Percentiles rank a stretch among this genome's conserved stretches.
Evolutionary conservation across 2,888 invertebrate genomes (phyloP).

Genomic region (Drosophila kuntzei): DNA sequence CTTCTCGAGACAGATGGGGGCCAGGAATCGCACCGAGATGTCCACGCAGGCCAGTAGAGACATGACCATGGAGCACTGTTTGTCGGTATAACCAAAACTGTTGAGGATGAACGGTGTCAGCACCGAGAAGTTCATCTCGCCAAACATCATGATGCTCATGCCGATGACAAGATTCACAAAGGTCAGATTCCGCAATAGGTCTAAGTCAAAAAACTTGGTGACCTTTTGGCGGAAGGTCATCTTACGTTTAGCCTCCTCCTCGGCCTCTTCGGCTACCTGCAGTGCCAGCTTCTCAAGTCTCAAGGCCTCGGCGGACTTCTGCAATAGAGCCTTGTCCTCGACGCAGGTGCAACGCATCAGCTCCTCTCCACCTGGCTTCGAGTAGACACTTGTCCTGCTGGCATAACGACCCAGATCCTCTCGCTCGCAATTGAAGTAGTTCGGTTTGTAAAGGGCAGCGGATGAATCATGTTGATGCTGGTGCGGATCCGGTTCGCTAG

Average conservation of each 20-base stretch:
- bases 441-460: constrained; percentile 82
- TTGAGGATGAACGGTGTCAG: constrained; percentile 90
- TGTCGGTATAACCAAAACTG: constrained; percentile 87
- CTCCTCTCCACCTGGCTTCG: constrained; percentile 67
- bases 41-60: constrained; percentile 89
- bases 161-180: constrained; percentile 90
- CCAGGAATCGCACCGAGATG: constrained; percentile 88
- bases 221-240: constrained; percentile 87
- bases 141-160: constrained; percentile 90
- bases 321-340: constrained; percentile 80
- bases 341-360: constrained; percentile 79
- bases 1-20: constrained; percentile 89
- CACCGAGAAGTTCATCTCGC: constrained; percentile 90
- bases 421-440: constrained; percentile 88
- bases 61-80: constrained; percentile 89
- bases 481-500: constrained; percentile 21
- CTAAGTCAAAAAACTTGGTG: constrained; percentile 89
- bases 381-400: constrained; percentile 81
- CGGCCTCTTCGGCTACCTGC: constrained; percentile 70
- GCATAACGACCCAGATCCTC: constrained; percentile 85
- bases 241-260: constrained; percentile 77
- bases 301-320: constrained; percentile 66
- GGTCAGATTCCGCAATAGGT: constrained; percentile 89
- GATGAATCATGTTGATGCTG: constrained; percentile 20
- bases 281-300: constrained; percentile 51